A percentile compares a stretch with the other conserved stretches of the same genome.
Evolutionary conservation across 2,888 invertebrate species (phyloP).

Genomic region (Drosophila kambysellisi): DNA sequence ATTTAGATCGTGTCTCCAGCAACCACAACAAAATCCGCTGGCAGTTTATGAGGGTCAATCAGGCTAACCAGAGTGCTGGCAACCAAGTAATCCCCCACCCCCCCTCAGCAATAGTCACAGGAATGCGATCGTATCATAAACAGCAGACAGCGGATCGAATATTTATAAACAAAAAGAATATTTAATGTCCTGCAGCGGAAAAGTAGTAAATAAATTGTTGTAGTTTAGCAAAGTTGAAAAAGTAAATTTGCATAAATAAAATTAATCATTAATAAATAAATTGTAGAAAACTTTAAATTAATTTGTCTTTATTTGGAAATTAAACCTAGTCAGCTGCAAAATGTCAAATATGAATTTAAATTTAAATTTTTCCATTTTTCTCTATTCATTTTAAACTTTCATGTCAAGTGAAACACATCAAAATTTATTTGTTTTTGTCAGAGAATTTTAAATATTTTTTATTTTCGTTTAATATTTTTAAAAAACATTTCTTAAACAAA

Average conservation of each 20-base stretch:
- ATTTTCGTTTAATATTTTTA: background rate
- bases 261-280: background rate
- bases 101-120: slow-evolving; percentile 6
- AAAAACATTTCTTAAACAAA: background rate
- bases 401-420: background rate
- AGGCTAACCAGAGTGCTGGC: slow-evolving; percentile 49
- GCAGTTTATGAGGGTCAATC: slow-evolving; percentile 77
- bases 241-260: background rate
- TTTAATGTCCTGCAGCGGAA: background rate
- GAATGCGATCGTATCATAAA: slow-evolving; percentile 49
- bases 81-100: slow-evolving; percentile 4
- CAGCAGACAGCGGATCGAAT: slow-evolving; percentile 16
- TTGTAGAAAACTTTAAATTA: background rate
- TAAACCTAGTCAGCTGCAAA: background rate
- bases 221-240: background rate
- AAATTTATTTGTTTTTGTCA: background rate
- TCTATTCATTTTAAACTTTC: background rate
- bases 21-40: slow-evolving; percentile 32
- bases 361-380: background rate
- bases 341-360: accelerated
- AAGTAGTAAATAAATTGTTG: background rate
- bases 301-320: background rate
- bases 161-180: slow-evolving; percentile 7
- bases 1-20: slow-evolving; percentile 64
- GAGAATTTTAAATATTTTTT: background rate